phyloP scores from a whole-genome alignment of 2,113 vertebrate genomes.

The Aptenodytes patagonicus region DNA sequence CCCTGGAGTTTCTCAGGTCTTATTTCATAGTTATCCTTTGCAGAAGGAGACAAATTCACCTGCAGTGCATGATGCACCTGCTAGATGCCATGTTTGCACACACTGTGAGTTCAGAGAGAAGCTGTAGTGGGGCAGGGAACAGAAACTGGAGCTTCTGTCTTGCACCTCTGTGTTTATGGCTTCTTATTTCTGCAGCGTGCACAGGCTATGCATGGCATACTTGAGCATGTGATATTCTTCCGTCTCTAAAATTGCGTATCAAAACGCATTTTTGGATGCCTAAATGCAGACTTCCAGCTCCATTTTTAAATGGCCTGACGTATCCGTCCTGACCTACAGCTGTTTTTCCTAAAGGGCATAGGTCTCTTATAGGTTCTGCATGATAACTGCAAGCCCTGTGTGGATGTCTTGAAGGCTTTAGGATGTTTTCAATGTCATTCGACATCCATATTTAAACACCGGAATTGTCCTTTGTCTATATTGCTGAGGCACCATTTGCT shows the following conservation, averaged over 20 bases:
- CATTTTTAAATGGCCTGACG: not conserved
- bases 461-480: not conserved
- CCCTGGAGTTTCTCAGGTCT: not conserved
- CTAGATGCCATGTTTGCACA: not conserved
- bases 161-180: not conserved
- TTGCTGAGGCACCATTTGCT: not conserved
- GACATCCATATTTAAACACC: not conserved
- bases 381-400: not conserved
- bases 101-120: rapidly evolving
- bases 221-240: not conserved
- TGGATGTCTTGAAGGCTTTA: not conserved
- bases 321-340: not conserved
- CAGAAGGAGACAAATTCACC: not conserved
- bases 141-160: not conserved
- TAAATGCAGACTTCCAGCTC: not conserved
- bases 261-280: not conserved
- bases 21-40: not conserved
- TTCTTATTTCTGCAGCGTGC: not conserved
- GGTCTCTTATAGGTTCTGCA: not conserved
- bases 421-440: not conserved
- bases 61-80: not conserved
- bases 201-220: not conserved
- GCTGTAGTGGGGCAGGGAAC: not conserved
- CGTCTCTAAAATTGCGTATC: not conserved
- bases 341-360: not conserved